phyloP scores from a whole-genome alignment of 2,113 vertebrate genomes.

The Pelusios castaneus region DNA sequence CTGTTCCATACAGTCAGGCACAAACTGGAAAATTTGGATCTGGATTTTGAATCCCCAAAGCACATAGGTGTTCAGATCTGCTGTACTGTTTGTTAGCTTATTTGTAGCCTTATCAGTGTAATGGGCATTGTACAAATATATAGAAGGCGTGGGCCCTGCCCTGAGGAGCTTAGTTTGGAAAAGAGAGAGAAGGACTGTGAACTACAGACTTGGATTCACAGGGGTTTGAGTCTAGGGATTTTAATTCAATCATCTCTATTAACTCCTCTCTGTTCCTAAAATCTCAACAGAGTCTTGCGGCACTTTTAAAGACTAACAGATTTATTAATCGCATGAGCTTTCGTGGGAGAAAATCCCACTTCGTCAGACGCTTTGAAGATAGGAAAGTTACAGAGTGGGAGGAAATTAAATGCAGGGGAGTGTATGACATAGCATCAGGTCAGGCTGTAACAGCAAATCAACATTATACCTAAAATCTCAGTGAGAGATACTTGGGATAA shows the following conservation, averaged over 20 bases:
- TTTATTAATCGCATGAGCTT: too few species aligned
- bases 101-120: neutral
- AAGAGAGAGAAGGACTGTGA: neutral
- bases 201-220: neutral
- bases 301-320: too few species aligned
- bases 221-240: neutral
- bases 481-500: neutral
- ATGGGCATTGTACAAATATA: neutral
- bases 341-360: too few species aligned
- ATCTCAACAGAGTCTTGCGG: too few species aligned
- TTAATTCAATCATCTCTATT: neutral
- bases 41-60: neutral
- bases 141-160: neutral
- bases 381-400: too few species aligned
- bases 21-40: neutral
- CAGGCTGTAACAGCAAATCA: too few species aligned
- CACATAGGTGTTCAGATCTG: neutral
- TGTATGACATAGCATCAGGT: too few species aligned
- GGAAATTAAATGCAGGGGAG: too few species aligned
- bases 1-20: neutral
- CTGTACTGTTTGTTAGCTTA: neutral
- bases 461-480: neutral
- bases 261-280: neutral
- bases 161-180: neutral
- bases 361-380: too few species aligned